Percentiles rank a stretch among this genome's conserved stretches.
Evolutionary conservation across 2,888 invertebrate species (phyloP).

Genomic region (Neoitamus cyanurus): DNA sequence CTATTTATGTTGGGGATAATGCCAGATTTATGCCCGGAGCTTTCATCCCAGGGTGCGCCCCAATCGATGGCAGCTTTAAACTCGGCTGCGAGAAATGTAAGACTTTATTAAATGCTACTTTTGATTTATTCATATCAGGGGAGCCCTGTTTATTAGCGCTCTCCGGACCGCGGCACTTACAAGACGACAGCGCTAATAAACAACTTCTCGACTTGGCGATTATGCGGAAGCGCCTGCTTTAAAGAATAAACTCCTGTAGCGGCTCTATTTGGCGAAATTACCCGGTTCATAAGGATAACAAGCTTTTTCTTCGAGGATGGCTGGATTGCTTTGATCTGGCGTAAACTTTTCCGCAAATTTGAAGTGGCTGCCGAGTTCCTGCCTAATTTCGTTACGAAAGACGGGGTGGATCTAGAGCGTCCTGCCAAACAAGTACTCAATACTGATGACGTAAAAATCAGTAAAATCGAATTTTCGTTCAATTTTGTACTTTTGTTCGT

Average conservation of each 20-base stretch:
- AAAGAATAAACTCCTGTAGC: not conserved
- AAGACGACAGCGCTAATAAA: not conserved
- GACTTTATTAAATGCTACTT: conserved; percentile 25
- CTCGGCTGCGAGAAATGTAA: not conserved
- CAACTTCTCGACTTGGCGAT: not conserved
- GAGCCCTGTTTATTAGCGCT: not conserved
- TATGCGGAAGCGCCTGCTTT: not conserved
- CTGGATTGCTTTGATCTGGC: not conserved
- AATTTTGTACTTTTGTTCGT: not conserved
- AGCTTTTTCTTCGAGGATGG: not conserved
- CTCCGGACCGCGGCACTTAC: not conserved
- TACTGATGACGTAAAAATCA: not conserved
- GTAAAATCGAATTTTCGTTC: not conserved
- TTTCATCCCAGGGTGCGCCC: conserved; percentile 34
- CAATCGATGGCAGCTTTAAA: conserved; percentile 44
- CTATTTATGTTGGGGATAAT: conserved; percentile 54
- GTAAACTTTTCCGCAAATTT: not conserved
- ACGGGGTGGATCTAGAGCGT: not conserved
- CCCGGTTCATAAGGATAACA: not conserved
- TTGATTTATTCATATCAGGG: conserved; percentile 3
- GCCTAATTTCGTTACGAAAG: not conserved
- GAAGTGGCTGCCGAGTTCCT: not conserved
- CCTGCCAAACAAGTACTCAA: not conserved
- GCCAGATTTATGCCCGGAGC: conserved; percentile 35
- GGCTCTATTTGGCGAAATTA: not conserved